phyloP scores from a whole-genome alignment of 2,797 vertebrate genomes.

The Buphagus erythrorhynchus region DNA sequence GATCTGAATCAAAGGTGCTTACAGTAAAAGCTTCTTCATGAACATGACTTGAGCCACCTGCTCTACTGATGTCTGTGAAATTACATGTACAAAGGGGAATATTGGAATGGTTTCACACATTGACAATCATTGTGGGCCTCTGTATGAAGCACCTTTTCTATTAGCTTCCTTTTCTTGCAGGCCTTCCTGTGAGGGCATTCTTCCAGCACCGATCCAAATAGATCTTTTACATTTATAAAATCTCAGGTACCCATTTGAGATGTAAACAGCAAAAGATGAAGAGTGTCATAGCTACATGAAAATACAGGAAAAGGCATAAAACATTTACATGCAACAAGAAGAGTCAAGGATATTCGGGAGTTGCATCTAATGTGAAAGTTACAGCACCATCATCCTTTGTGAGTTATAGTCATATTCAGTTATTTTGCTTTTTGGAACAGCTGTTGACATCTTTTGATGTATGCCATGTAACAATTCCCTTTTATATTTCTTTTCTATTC shows the following conservation, averaged over 20 bases:
- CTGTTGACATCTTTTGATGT: not conserved
- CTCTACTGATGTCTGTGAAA: not conserved
- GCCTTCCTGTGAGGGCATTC: not conserved
- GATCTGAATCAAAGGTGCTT: not conserved
- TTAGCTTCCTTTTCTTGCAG: not conserved
- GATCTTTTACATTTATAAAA: not conserved
- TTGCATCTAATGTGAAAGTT: not conserved
- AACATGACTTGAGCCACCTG: not conserved
- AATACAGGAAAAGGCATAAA: not conserved
- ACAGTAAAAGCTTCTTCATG: not conserved
- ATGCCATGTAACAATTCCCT: not conserved
- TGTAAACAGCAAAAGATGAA: not conserved
- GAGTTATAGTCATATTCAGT: not conserved
- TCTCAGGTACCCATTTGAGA: not conserved
- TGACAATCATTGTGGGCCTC: not conserved
- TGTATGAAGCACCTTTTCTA: not conserved
- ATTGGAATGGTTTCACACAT: not conserved
- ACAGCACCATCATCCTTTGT: not conserved
- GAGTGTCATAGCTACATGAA: not conserved
- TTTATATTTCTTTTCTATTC: not conserved
- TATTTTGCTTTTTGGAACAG: not conserved
- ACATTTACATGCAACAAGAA: not conserved
- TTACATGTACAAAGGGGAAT: not conserved
- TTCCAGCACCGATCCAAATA: not conserved
- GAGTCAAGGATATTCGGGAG: not conserved